Base-by-base conservation (phyloP, 2,113 vertebrate genomes). In the Oreochromis niloticus region DNA sequence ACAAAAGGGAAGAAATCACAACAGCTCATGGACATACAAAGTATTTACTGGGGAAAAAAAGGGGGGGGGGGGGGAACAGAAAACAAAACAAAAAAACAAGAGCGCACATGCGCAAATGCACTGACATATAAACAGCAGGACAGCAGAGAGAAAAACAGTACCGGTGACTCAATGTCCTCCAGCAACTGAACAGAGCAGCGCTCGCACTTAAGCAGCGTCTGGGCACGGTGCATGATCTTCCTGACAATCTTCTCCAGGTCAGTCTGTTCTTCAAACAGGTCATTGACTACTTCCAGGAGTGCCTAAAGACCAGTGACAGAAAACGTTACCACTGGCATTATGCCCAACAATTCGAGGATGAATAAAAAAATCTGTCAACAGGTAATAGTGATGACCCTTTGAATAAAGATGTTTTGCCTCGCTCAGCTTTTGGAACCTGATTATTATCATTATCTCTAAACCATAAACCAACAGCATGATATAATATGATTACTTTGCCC, bases 141-240 rank as follows among this genome's bases (percentile, higher is more conserved):
- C 46, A 81, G 43, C 34, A 79, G 71, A 82, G 36, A 83, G 48
- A 75, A 59, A 89, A 86, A 81, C 66, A 36, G 75, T 97, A 99
- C 98, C 91, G 98, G 98, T 83, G 99, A 99, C 78, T 99, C 98
- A 2, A 99, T 99, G 95, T 99, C 98, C 94, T 99, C 99, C 83
- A 99, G 95, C 80, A 99, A 96, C 89, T 99, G 97, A 36, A 99
- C 99, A 13, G 98, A 99, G 91, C 99, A 99, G 80, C 97, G 97
- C 75, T 99, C 99, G 90, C 99, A 99, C 95, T 99, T 98, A 75
- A 99, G 93, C 78, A 99, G 95, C 11, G 98, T 98, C 96, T 99
- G 99, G 57, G 99, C 98, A 24, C 99, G 98, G 92, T 99, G 98
- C 99, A 99, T 99, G 91, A 99, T 99, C 97, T 99, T 99, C 96